phyloP scores from a whole-genome alignment of 2,888 invertebrate species.

The Zhengitettix transpicula region DNA sequence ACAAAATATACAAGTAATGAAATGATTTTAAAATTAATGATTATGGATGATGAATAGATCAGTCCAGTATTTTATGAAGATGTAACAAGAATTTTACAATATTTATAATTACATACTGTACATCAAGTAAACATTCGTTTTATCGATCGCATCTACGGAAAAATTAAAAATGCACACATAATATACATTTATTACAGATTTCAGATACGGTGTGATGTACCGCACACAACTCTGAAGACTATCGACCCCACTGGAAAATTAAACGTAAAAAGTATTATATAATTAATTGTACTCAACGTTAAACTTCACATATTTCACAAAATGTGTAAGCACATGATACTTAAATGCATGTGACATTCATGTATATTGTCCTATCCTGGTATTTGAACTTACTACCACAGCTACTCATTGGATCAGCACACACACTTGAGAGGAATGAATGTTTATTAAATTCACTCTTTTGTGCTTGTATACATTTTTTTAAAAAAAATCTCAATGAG shows the following conservation, averaged over 20 bases:
- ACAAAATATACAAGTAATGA: conserved; percentile 14
- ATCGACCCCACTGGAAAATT: neutral
- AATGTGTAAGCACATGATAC: neutral
- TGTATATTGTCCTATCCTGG: neutral
- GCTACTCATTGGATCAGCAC: neutral
- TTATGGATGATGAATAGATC: conserved; percentile 13
- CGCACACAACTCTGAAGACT: too few relatives aligned
- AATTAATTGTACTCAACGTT: neutral
- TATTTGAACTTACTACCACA: neutral
- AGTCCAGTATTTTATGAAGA: conserved; percentile 12
- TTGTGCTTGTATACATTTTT: neutral
- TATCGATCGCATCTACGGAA: conserved; percentile 8
- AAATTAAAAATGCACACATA: conserved; percentile 9
- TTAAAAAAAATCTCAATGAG: neutral
- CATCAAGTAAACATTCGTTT: conserved; percentile 10
- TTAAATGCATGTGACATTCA: neutral
- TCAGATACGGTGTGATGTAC: too few relatives aligned
- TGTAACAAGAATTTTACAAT: conserved; percentile 13
- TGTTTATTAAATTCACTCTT: neutral
- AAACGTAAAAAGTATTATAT: neutral
- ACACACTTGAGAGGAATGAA: neutral
- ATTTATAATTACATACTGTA: conserved; percentile 12
- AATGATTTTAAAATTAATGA: conserved; percentile 13
- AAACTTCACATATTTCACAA: neutral
- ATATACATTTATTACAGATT: conserved; percentile 5